Evolutionary conservation across 2,888 invertebrate genomes (phyloP), one percentile per base, ranked within the genome.

Genomic region (Phyto melanocephala): DNA sequence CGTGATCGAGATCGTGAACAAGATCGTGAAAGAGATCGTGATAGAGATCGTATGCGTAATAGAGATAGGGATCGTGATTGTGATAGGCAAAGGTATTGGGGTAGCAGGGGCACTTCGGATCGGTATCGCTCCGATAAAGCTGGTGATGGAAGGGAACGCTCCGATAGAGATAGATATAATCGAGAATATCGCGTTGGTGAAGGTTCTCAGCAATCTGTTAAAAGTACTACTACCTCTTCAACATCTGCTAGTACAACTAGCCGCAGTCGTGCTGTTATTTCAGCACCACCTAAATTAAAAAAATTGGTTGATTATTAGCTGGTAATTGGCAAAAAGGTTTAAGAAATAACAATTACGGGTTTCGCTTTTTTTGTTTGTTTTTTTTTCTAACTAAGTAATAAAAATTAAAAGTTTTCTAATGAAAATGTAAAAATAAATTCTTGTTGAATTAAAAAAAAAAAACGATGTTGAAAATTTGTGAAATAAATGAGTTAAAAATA

Each of bases 281-380:
- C 90, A 33, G 90, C 90, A 52, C 90, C 90, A 24, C 90, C 90
- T 35, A 90, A 90, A 84, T 86, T 90, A 22, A 90, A 90, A 80
- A 90, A 90, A 85, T 85, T 90, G 70, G 90, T 90, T 65, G 90
- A 90, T 78, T 90, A 90, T 84, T 90, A 80, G 35, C 28, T 37
- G 13, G 15, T 24, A 40, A n/a, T 42, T 17, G 20, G n/a, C n/a
- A 22, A 20, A 33, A 54, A 8, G 17, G 22, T 60, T 22, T 20
- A 22, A 28, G 2, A 10, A 67, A 33, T 58, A 2, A 40, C 45
- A 42, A 10, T n/a, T n/a, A 17, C 40, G 2, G 35, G 17, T 65
- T 35, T 45, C 33, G 22, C 7, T 35, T 70, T 45, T 24, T 40
- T 22, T 22, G 24, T 33, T 50, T 65, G 6, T 58, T 68, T 56